Base-by-base conservation (phyloP, 92 coral and sea anemone species). In the Parazoanthus swiftii region DNA sequence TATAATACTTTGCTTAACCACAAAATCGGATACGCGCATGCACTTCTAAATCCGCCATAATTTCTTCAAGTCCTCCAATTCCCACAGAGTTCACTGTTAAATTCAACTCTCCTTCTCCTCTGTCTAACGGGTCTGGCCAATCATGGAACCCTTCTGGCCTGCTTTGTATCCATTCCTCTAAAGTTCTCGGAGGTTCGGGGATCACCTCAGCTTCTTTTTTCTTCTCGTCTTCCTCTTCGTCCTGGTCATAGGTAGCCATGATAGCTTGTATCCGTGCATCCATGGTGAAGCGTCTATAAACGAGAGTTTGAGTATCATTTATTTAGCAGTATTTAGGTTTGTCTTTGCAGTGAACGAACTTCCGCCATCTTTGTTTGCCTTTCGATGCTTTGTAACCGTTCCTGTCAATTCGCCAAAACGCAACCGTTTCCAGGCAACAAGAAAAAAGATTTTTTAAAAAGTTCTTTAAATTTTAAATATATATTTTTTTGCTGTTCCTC, bases 51-150 rank as follows among this genome's bases (percentile, higher is more conserved):
- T 91, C 97, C 13, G 91, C 90, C 90, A 89, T 91, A n/a, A 97
- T 95, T 70, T 97, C 94, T 74, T 95, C 96, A 46, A 96, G 90
- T 85, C 97, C 92, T 66, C 99, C 99, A 44, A 95, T 89, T 80
- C 99, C 99, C 29, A 91, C 98, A 42, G 95, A 88, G 63, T 94
- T 92, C 0, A 93, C 91, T 23, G 98, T 81, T 25, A 96, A 54
- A 42, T 89, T 88, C 23, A 93, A 87, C 37, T 93, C 87, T 29
- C 88, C 89, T 79, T 89, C 85, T 42, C 90, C 98, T 15, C 85
- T 81, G 1, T 90, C 98, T 15, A 89, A 35, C 3, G 86, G 74
- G n/a, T 90, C 91, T 2, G 98, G 99, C 97, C 99, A 95, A 8
- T 86, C 89, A 46, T 36, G 37, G 15, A 89, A 63, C 23, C 93